Base-by-base conservation (phyloP, 2,113 vertebrate genomes). In the Brachyhypopomus occidentalis region DNA sequence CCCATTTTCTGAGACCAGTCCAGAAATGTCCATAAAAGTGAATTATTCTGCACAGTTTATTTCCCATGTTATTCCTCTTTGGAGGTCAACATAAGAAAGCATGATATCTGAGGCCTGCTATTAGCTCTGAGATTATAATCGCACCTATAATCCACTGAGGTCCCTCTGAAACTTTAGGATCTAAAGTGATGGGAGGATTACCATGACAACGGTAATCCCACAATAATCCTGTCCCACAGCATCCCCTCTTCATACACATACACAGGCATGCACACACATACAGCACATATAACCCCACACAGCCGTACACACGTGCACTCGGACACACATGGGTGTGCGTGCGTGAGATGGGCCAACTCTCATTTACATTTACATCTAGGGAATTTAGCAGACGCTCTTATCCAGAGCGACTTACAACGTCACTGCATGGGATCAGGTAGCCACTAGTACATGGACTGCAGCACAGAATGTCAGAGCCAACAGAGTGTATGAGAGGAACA, bases 131-230 rank as follows among this genome's bases (percentile, higher is more conserved):
- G 78, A 83, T 83, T 78, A 41, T 41, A 41, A 41, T 41, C 41
- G 9, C 41, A 41, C 41, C 41, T 41, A 75, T 16, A 80, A 70
- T 11, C 41, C 63, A 36, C 38, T 19, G 45, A 71, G 67, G 36
- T 66, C 56, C 73, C 27, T 84, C 48, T 60, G 63, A 74, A 70
- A 30, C 63, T 60, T 25, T 63, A 30, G 83, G 80, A 87, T 87
- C 83, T 84, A 67, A 72, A 80, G 76, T 72, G 74, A 88, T 86
- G 80, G 80, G 48, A 80, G 75, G 86, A 87, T 87, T 84, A 87
- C 25, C 73, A 67, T 76, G 25, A 82, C 84, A 86, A 84, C 75
- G 77, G 77, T 81, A 87, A 86, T 87, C 87, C 80, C 17, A 78
- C 78, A 78, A 69, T 87, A 88, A 88, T 84, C 87, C 76, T 76